These are phyloP conservation scores for Coracopsis vasa DNA, from an alignment of 2,113 vertebrate genomes.

Conservation along the genomic window DNA sequence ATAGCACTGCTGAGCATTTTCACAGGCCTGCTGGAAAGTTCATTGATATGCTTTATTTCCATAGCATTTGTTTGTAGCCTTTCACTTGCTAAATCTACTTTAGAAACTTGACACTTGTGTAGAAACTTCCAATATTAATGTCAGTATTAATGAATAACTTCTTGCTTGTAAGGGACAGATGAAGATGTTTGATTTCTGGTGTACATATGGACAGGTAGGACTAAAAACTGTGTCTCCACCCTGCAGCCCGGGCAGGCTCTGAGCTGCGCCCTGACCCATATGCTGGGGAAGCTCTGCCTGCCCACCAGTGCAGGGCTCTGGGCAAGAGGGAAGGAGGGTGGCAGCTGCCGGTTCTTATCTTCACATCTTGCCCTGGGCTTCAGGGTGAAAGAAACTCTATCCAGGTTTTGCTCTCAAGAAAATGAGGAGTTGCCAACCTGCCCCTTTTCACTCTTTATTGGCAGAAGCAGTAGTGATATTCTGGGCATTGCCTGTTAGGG, in stretches of 20 bases:
- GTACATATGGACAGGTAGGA: background rate
- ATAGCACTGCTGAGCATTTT: background rate
- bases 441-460: background rate
- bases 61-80: background rate
- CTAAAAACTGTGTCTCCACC: background rate
- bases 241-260: background rate
- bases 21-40: background rate
- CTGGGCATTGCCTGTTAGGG: background rate
- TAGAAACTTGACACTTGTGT: background rate
- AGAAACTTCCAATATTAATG: background rate
- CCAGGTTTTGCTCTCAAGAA: background rate
- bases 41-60: background rate
- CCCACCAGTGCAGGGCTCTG: background rate
- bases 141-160: background rate
- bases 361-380: background rate
- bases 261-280: background rate
- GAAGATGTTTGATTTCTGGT: background rate
- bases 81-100: background rate
- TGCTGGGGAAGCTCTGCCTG: background rate
- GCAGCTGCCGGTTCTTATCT: background rate
- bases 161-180: background rate
- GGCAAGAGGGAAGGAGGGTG: background rate
- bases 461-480: background rate
- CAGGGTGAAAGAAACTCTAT: background rate
- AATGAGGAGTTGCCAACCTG: background rate